A percentile compares a stretch with the other conserved stretches of the same genome.
Conservation (phyloP, 2,888 invertebrate genomes). For the Thelaira solivaga region DNA sequence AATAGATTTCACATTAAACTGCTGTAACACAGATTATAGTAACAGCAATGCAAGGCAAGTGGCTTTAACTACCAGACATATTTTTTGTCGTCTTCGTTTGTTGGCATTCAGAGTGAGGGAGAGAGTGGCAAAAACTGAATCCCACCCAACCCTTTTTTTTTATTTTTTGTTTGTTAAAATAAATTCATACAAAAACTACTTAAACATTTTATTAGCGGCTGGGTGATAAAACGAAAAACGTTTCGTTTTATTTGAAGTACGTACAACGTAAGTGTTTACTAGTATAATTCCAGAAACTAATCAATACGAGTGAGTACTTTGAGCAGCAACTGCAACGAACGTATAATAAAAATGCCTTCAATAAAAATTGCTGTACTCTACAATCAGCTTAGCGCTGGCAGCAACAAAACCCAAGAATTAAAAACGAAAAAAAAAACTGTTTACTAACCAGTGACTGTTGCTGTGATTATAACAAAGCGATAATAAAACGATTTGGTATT, state of each 20-base stretch:
- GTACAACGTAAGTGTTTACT: no score
- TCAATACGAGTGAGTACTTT: conserved; percentile 61
- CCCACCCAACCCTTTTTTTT: conserved; percentile 47
- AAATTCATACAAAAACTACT: conserved; percentile 53
- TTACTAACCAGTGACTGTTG: conserved; percentile 34
- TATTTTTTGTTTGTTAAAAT: no score
- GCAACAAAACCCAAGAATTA: neutral
- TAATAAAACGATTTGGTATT: conserved; percentile 60
- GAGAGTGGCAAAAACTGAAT: conserved; percentile 19
- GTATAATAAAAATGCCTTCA: conserved; percentile 50
- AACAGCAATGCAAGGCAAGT: neutral
- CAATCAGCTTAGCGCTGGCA: neutral
- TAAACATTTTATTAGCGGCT: conserved; percentile 37
- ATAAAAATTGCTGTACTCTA: conserved; percentile 14
- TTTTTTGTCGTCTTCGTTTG: neutral
- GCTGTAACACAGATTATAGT: conserved; percentile 17
- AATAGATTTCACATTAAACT: conserved; percentile 28
- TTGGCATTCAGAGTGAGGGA: conserved; percentile 3
- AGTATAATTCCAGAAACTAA: conserved; percentile 60
- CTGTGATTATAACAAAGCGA: conserved; percentile 58
- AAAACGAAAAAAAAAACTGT: conserved; percentile 7
- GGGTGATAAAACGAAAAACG: conserved; percentile 34
- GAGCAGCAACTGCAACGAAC: conserved; percentile 31
- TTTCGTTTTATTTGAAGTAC: conserved; percentile 32
- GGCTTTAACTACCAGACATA: conserved; percentile 19